Base-by-base conservation (phyloP, 2,888 invertebrate species). In the Zelleria hepariella region DNA sequence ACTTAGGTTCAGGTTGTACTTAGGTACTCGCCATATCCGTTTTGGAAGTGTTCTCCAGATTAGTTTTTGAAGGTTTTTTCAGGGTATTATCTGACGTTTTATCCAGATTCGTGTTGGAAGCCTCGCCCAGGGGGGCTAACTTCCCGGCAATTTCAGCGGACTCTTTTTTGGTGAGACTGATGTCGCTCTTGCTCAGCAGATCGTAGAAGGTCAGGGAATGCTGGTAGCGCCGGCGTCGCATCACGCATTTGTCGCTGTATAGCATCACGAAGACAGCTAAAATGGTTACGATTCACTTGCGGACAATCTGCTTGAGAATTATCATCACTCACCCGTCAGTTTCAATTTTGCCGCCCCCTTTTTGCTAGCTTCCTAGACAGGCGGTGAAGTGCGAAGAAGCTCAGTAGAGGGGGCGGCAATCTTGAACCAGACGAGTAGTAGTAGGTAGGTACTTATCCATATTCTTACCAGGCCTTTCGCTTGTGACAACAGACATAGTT, bases 181-280 rank as follows among this genome's bases (percentile, higher is more conserved):
- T 73, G 48, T 84, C 86, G 49, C 80, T 81, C 57, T 82, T 85
- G 59, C 72, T 78, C 6, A 87, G 72, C 0, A 82, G 60, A 52
- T 84, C 82, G 60, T 77, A 88, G 0, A 84, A 62, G 10, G 57
- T 26, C 1, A 78, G 60, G 1, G 68, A 63, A 0, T 68, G 70
- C 0, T 64, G 47, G 59, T 78, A 86, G 1, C 58, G 63, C 0
- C 80, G 72, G 26, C 70, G 71, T 27, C 77, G 68, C 1, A 86
- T 59, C 0, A 86, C 65, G 60, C 84, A 86, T 60, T 80, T 81
- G 0, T 81, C 86, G 4, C 71, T 70, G 25, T 67, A 75, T 57
- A 88, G 83, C 65, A 84, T 79, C 1, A 82, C 63, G 61, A 80
- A 74, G 5, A 85, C 80, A 1, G 86, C 87, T 87, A 75, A 8